Base-by-base conservation (phyloP, 2,113 vertebrate genomes). In the Pluvianellus socialis region DNA sequence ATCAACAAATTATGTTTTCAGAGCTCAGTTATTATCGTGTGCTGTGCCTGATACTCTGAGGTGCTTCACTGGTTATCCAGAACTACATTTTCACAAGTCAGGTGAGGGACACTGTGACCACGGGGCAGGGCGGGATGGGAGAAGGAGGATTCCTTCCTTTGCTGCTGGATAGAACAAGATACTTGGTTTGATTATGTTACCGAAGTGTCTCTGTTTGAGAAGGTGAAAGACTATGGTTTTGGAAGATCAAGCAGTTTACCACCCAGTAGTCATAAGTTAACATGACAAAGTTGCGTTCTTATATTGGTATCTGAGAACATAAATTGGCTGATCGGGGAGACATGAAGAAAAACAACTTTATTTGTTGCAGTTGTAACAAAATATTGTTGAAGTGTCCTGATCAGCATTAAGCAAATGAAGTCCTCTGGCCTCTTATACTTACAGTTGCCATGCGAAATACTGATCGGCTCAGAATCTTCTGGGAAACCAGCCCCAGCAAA, bases 401-500 rank as follows among this genome's bases (percentile, higher is more conserved):
- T 63, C 26, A 71, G 32, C 52, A 66, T 32, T 45, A 58, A 42
- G 35, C 32, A 73, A 74, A 76, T 47, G 1, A 68, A 86, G 7
- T 68, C 42, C 15, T 53, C 79, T 74, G 35, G 32, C 14, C 45
- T 70, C 38, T 85, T 85, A 68, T 98, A 99, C 99, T 99, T 97
- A 99, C 99, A 99, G 99, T 99, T 99, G 98, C 99, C 99, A 98
- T 99, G 99, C 96, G 99, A 99, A 98, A 99, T 99, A 98, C 99
- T 99, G 99, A 99, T 99, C 12, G 99, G 99, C 98, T 99, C 99
- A 87, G 99, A 99, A 98, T 99, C 99, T 98, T 99, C 99, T 97
- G 99, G 99, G 99, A 99, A 99, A 98, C 98, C 99, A 95, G 99
- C 99, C 98, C 99, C 98, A 98, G 98, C 98, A 94, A 98, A 98